phyloP scores from a whole-genome alignment of 2,113 vertebrate species.

The Fukomys damarensis region DNA sequence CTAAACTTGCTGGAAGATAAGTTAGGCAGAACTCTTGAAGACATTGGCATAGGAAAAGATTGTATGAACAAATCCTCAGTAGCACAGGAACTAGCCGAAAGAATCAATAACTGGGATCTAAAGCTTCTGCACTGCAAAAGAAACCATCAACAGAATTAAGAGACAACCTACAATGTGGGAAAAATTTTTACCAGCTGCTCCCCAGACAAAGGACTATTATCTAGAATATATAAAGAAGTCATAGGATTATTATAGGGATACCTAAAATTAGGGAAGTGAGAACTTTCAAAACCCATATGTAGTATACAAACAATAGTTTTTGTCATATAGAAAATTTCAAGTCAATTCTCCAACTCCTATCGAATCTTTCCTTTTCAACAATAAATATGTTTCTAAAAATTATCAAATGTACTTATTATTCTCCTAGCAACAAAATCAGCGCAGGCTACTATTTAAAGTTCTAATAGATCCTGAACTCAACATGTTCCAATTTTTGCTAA shows the following conservation, averaged over 20 bases:
- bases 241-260: background rate
- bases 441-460: slow-evolving; percentile 15
- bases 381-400: background rate
- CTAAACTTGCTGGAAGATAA: no score
- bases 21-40: no score
- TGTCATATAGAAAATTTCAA: slow-evolving; percentile 16
- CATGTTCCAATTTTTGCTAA: background rate
- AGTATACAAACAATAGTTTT: background rate
- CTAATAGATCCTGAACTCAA: slow-evolving; percentile 8
- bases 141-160: no score
- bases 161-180: no score
- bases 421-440: slow-evolving; percentile 14
- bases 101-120: no score
- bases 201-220: no score
- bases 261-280: background rate
- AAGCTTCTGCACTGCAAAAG: no score
- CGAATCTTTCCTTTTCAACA: slow-evolving; percentile 15
- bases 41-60: no score
- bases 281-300: background rate
- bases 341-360: background rate
- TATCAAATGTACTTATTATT: background rate
- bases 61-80: no score
- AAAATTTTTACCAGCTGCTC: no score
- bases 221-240: no score
- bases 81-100: no score